Evolutionary conservation across 2,113 vertebrate genomes (phyloP).

Genomic region (Leptodactylus fuscus): DNA sequence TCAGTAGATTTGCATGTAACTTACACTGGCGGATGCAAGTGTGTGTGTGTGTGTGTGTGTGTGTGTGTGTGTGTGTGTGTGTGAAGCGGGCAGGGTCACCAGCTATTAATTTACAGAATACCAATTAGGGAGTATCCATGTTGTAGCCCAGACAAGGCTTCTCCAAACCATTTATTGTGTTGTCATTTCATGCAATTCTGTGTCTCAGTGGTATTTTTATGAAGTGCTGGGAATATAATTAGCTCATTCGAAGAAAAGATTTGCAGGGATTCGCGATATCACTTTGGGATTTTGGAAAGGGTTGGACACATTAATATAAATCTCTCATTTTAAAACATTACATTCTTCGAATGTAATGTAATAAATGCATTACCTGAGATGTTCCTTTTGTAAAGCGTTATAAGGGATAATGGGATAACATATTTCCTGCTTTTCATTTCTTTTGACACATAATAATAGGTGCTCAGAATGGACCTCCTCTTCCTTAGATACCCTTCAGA

Average conservation of each 20-base stretch:
- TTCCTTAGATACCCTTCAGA: no score
- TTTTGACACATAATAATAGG: background rate
- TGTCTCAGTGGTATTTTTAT: constrained; percentile 46
- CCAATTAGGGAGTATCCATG: constrained; percentile 36
- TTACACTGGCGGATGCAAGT: background rate
- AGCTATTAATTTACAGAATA: constrained; percentile 43
- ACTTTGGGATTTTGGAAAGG: background rate
- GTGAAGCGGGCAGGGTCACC: constrained; percentile 27
- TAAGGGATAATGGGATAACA: background rate
- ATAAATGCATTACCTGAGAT: background rate
- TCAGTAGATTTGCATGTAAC: constrained; percentile 42
- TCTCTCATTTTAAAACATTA: constrained; percentile 1
- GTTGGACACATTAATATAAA: constrained; percentile 8
- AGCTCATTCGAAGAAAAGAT: constrained; percentile 34
- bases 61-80: constrained; percentile 3
- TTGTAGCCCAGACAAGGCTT: constrained; percentile 15
- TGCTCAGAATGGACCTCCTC: no score
- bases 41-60: background rate
- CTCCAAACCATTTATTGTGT: constrained; percentile 34
- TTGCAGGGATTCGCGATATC: constrained; percentile 23
- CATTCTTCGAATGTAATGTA: background rate
- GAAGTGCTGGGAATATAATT: constrained; percentile 20
- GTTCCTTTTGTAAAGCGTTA: background rate
- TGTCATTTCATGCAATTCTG: background rate
- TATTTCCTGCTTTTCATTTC: background rate